Evolutionary conservation across 2,888 invertebrate genomes (phyloP).

Genomic region (Lamproptera curius): DNA sequence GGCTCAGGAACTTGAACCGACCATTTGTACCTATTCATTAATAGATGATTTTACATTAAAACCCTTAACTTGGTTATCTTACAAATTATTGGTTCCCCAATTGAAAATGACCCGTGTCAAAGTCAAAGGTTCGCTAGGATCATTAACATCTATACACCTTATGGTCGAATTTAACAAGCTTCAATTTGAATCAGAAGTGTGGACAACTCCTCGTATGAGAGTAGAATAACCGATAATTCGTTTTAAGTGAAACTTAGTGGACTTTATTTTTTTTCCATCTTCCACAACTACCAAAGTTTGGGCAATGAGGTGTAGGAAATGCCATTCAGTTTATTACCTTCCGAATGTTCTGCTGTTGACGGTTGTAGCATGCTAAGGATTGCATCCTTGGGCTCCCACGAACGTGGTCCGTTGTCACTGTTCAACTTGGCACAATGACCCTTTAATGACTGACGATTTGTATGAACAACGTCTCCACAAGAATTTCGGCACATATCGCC

Average conservation of each 20-base stretch:
- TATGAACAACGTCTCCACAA: constrained; percentile 12
- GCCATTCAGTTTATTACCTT: constrained; percentile 21
- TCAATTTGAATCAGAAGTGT: constrained; percentile 27
- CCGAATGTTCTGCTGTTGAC: constrained; percentile 9
- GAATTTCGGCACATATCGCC: constrained; percentile 22
- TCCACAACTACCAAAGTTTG: constrained; percentile 25
- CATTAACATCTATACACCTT: background rate
- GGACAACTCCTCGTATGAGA: constrained; percentile 24
- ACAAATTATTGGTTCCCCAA: background rate
- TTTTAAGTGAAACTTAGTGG: constrained; percentile 25
- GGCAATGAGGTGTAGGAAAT: constrained; percentile 25
- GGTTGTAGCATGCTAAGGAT: background rate
- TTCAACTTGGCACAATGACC: constrained; percentile 13
- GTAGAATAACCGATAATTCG: constrained; percentile 22
- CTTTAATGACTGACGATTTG: background rate
- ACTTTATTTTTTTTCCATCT: constrained; percentile 15
- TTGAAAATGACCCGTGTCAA: background rate
- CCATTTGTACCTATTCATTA: constrained; percentile 24
- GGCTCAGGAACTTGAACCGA: constrained; percentile 16
- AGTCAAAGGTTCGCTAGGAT: background rate
- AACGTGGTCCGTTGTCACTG: background rate
- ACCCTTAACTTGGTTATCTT: background rate
- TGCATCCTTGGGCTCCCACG: no score
- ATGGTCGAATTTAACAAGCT: constrained; percentile 28
- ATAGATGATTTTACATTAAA: constrained; percentile 5